Evolutionary conservation across 1,140 invertebrate genomes (phyloP).

Genomic region (Hesperophylax magnus): DNA sequence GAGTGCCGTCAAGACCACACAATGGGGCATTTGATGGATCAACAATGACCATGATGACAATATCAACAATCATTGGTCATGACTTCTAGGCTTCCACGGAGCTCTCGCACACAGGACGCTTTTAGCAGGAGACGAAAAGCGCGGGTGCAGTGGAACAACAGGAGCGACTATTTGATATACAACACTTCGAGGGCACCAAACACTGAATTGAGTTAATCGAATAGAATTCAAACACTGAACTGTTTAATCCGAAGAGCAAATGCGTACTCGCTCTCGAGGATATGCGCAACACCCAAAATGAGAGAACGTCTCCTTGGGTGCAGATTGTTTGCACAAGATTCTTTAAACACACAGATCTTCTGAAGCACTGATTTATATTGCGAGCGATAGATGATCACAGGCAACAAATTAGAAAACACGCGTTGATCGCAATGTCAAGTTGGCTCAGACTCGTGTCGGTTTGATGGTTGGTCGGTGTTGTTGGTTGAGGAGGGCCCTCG

Average conservation of each 20-base stretch:
- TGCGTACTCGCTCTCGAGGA: not conserved
- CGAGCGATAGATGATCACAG: not conserved
- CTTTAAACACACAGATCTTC: not conserved
- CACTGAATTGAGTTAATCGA: not conserved
- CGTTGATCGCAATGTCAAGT: not conserved
- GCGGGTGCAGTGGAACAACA: conserved; percentile 6
- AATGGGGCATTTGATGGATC: not conserved
- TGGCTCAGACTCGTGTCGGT: not conserved
- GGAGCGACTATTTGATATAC: conserved; percentile 4
- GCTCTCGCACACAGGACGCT: conserved; percentile 21
- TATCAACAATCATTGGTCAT: not conserved
- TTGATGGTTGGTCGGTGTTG: not conserved
- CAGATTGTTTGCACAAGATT: not conserved
- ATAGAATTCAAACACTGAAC: not conserved
- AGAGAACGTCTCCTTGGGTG: not conserved
- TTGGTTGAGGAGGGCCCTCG: not conserved
- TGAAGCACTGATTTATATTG: not conserved
- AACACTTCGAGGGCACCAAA: conserved; percentile 38
- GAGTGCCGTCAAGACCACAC: conserved; percentile 17
- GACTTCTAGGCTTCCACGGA: conserved; percentile 4
- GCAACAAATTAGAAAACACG: not conserved
- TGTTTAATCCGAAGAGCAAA: not conserved
- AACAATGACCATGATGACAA: not conserved
- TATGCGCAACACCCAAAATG: not conserved
- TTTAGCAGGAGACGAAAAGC: conserved; percentile 2